Evolutionary conservation across 2,113 vertebrate species (phyloP), one percentile per base, ranked within the genome.

Genomic region (Ptyas mucosa): DNA sequence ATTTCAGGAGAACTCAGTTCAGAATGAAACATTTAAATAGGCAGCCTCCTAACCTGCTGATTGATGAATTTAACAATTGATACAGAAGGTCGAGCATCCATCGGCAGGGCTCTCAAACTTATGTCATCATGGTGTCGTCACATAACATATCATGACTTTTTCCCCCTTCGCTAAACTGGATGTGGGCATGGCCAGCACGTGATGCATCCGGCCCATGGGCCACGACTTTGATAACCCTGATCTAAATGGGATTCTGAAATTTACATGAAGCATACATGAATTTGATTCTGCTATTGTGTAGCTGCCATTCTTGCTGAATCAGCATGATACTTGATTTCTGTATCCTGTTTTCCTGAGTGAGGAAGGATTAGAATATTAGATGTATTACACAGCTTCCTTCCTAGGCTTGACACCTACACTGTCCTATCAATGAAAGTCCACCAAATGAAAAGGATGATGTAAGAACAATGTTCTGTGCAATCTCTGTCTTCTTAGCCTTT

Each of bases 401-500:
- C 0, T 0, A 5, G 15, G 1, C 1, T 51, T 89, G 43, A 93
- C 54, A 21, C 58, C 9, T 0, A 7, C 0, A 0, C 0, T 0
- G 0, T 21, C 0, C 0, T 81, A 6, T 85, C 7, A 81, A 1
- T 12, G 85, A 24, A 61, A 34, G 52, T n/a, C 85, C 0, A 6
- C 0, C 55, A 2, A 69, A 39, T n/a, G 0, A 1, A 3, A 49
- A 51, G n/a, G n/a, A 87, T 87, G 81, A 85, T 93, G 21, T 29
- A 91, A 90, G 49, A 86, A 92, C 1, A 11, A 34, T 6, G 8
- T 34, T 46, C 14, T 81, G 26, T 85, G 61, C 21, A 61, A 54
- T 88, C 9, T 81, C 20, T 39, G 4, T 7, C 91, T 55, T 39
- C 14, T 53, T 69, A 88, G 26, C 14, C 52, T 10, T 55, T 88